Percentiles rank a stretch among this genome's conserved stretches.
phyloP scores from a whole-genome alignment of 2,888 invertebrate genomes.

The Aromia moschata region DNA sequence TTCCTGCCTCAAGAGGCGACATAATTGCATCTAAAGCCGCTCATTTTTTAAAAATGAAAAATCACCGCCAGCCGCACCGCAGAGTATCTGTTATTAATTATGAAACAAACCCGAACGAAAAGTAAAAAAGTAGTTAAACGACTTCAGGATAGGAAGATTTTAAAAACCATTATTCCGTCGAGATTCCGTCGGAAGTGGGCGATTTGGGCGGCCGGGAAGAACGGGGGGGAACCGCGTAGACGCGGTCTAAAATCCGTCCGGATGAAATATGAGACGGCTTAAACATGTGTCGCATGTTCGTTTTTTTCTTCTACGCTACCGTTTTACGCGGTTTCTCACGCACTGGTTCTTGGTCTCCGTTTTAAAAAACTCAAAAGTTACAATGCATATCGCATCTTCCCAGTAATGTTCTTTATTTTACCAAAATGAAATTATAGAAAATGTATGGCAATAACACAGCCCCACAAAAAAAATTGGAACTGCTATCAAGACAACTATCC shows the following conservation, averaged over 20 bases:
- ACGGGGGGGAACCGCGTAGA: neutral
- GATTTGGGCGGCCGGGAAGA: slow-evolving; percentile 36
- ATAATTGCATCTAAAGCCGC: neutral
- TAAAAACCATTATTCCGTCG: slow-evolving; percentile 48
- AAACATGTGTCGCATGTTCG: slow-evolving; percentile 23
- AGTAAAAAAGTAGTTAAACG: slow-evolving; percentile 42
- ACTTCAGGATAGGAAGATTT: slow-evolving; percentile 52
- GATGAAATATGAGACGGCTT: slow-evolving; percentile 24
- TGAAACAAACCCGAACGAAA: neutral
- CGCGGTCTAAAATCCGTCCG: slow-evolving; percentile 16
- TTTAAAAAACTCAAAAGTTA: too few species aligned
- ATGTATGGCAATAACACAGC: too few species aligned
- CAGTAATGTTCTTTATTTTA: too few species aligned
- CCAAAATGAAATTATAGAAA: too few species aligned
- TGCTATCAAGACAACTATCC: too few species aligned
- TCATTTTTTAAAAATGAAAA: neutral
- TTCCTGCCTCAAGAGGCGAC: neutral
- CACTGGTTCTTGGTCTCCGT: too few species aligned
- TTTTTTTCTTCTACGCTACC: slow-evolving; percentile 2
- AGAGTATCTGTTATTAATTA: slow-evolving; percentile 8
- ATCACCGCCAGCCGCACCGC: neutral
- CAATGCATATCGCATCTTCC: too few species aligned
- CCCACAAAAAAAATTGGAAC: too few species aligned
- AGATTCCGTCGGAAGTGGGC: slow-evolving; percentile 41
- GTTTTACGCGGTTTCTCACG: slow-evolving; percentile 23